Evolutionary conservation across 2,113 vertebrate species (phyloP).

Genomic region (Heptranchias perlo): DNA sequence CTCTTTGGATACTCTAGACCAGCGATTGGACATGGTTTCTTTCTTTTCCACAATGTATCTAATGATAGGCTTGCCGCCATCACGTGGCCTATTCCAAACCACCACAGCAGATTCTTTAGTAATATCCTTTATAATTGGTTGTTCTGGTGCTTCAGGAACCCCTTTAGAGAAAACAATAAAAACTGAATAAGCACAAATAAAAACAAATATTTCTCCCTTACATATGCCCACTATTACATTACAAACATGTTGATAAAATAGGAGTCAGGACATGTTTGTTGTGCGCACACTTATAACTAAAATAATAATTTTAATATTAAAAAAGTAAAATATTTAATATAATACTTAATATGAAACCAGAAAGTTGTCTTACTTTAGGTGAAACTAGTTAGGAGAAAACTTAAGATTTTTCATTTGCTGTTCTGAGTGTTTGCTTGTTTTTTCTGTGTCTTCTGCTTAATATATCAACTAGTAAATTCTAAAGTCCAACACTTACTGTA

Average conservation of each 20-base stretch:
- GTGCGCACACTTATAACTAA: neutral
- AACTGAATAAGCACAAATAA: neutral
- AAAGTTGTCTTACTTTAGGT: neutral
- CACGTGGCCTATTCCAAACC: conserved; percentile 84
- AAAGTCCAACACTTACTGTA: conserved; percentile 70
- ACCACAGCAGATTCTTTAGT: conserved; percentile 83
- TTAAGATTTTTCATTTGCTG: neutral
- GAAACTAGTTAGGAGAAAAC: neutral
- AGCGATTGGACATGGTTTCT: conserved; percentile 82
- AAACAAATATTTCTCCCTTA: neutral
- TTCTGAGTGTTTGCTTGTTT: conserved; percentile 32
- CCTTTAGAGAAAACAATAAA: conserved; percentile 56
- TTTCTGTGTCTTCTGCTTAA: neutral
- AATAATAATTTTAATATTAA: conserved; percentile 29
- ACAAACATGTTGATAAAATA: neutral
- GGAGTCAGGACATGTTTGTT: neutral
- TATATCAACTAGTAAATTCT: neutral
- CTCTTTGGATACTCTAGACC: conserved; percentile 81
- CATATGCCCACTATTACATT: neutral
- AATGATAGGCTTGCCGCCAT: conserved; percentile 93
- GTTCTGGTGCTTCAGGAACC: conserved; percentile 92
- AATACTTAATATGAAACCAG: neutral
- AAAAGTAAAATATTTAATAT: neutral
- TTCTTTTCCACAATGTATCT: conserved; percentile 95
- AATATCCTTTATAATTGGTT: conserved; percentile 78